Evolutionary conservation across 1,140 invertebrate species (phyloP), one percentile per base, ranked within the genome.

Genomic region (Zelostemma sp.): DNA sequence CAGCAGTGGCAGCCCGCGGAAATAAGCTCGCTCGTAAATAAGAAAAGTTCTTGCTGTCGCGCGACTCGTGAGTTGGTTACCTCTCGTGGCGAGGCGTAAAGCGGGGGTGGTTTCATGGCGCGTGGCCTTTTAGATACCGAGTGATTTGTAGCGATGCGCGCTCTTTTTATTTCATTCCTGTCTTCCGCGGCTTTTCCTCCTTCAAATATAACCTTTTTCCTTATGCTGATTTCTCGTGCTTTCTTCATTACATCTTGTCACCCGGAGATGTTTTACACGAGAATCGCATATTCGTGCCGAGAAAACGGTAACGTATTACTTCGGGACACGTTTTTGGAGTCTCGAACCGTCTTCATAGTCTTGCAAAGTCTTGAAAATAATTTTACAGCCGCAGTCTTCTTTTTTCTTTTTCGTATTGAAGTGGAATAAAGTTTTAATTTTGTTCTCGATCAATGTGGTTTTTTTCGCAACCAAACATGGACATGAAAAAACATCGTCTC

Each of bases 11-110:
- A 74, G 60, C 60, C 65, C 53, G 60, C 72, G 60, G 69, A 74
- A 74, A 72, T 74, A 72, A 74, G 72, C 69, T 74, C 31, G 72
- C 65, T 74, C 72, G 72, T 74, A 72, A 74, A 74, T 72, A 74
- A 74, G 65, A 74, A 74, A 74, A 74, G 69, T 74, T 73, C 55
- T 72, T 73, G 58, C 69, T 59, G 54, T 56, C 62, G 19, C 15
- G 15, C n/a, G 28, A 31, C 50, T 55, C 8, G 35, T 17, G 16
- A 19, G 14, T 51, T 35, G 16, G 28, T 15, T 1, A 6, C 12
- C 17, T 18, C 6, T 9, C 6, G 16, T 12, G 1, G 19, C 38
- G 38, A 1, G 17, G 11, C 43, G 21, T 21, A 19, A 28, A 16
- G 12, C 25, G n/a, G 46, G 38, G 16, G 33, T 17, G 43, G 17